Evolutionary conservation across 2,888 invertebrate species (phyloP).

Genomic region (Epinotia brunnichana): DNA sequence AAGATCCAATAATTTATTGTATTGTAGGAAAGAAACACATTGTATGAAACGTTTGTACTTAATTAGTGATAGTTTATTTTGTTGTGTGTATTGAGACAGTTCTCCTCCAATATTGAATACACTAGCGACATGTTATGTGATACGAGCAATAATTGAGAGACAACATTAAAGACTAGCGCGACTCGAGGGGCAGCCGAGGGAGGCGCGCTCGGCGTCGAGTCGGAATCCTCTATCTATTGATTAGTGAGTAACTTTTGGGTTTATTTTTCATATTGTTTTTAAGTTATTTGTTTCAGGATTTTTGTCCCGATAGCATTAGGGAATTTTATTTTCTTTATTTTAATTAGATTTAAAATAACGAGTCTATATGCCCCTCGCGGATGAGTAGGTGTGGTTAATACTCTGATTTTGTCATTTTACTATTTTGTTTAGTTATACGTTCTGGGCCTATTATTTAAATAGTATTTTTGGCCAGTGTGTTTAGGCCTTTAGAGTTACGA

Average conservation of each 20-base stretch:
- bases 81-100: conserved; percentile 76
- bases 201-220: conserved; percentile 74
- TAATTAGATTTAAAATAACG: conserved; percentile 75
- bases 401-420: conserved; percentile 81
- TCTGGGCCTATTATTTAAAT: conserved; percentile 80
- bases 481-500: conserved; percentile 83
- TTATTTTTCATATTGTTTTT: conserved; percentile 84
- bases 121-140: conserved; percentile 77
- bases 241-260: conserved; percentile 83
- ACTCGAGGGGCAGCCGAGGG: conserved; percentile 59
- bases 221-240: conserved; percentile 82
- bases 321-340: conserved; percentile 83
- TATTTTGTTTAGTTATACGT: conserved; percentile 80
- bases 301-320: conserved; percentile 84
- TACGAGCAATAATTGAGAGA: conserved; percentile 82
- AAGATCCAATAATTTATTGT: conserved; percentile 59
- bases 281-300: conserved; percentile 84
- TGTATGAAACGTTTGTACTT: conserved; percentile 76
- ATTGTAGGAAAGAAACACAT: conserved; percentile 58
- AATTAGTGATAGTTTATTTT: conserved; percentile 80
- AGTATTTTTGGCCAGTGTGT: conserved; percentile 82
- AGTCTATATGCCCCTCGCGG: conserved; percentile 76
- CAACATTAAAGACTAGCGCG: conserved; percentile 68
- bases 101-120: conserved; percentile 68
- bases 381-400: conserved; percentile 80